Conservation (phyloP, 2,797 vertebrate genomes). For the Antennarius maculatus region DNA sequence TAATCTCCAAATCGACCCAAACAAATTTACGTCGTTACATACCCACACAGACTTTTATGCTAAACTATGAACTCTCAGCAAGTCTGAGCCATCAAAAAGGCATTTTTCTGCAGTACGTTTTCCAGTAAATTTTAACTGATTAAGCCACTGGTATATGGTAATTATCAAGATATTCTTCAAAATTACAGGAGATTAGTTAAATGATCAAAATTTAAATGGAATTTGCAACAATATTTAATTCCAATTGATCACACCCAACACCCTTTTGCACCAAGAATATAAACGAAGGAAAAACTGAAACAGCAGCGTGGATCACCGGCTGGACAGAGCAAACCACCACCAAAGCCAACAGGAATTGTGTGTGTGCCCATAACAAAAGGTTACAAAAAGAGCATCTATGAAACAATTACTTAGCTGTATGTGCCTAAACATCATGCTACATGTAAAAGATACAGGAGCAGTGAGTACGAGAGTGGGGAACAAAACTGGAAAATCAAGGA, state of each 20-base stretch:
- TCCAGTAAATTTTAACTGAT: too few species aligned
- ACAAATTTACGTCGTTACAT: too few species aligned
- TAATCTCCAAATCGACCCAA: too few species aligned
- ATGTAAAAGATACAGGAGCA: neutral
- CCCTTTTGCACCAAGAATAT: slow-evolving; percentile 34
- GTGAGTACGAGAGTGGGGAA: neutral
- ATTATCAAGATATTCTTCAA: too few species aligned
- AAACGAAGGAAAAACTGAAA: slow-evolving; percentile 21
- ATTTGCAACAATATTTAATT: too few species aligned
- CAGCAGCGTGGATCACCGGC: slow-evolving; percentile 23
- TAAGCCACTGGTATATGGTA: too few species aligned
- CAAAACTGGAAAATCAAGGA: neutral
- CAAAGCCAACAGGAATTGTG: slow-evolving; percentile 22
- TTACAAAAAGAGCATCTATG: slow-evolving; percentile 22
- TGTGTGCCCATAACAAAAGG: slow-evolving; percentile 21
- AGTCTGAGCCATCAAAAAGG: too few species aligned
- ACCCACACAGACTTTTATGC: too few species aligned
- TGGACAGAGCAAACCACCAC: slow-evolving; percentile 34
- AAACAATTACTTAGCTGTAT: neutral
- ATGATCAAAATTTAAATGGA: too few species aligned
- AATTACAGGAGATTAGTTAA: too few species aligned
- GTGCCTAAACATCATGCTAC: neutral
- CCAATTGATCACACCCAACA: slow-evolving; percentile 18
- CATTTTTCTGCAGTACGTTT: too few species aligned
- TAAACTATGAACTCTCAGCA: too few species aligned